phyloP scores from a whole-genome alignment of 1,140 invertebrate genomes.

The Anastrepha ludens region DNA sequence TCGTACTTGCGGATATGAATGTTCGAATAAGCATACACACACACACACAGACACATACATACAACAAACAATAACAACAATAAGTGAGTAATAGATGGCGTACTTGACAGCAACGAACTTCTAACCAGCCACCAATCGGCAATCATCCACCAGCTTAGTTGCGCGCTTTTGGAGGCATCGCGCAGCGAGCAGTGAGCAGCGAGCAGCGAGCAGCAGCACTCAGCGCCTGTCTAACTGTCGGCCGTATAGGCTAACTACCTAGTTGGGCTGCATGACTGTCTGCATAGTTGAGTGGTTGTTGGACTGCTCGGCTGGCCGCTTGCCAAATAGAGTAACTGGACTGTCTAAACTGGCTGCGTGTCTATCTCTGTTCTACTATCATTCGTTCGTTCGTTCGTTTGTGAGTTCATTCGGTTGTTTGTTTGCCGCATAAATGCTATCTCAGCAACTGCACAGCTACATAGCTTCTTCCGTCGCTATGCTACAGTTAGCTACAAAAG shows the following conservation, averaged over 20 bases:
- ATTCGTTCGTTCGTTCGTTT: neutral
- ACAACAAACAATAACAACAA: neutral
- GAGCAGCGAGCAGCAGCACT: neutral
- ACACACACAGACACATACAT: neutral
- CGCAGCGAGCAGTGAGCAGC: neutral
- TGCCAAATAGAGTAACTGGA: conserved; percentile 47
- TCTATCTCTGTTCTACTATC: conserved; percentile 31
- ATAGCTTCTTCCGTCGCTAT: neutral
- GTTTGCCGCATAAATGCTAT: neutral
- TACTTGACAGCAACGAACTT: conserved; percentile 39
- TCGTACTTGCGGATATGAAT: neutral
- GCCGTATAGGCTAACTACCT: neutral
- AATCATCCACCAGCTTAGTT: neutral
- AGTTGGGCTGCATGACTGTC: neutral
- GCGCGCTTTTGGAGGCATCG: neutral
- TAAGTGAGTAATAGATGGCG: conserved; percentile 18
- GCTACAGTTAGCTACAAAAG: neutral
- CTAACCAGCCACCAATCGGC: conserved; percentile 21
- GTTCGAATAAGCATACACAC: too few species aligned
- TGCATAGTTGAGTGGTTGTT: conserved; percentile 11
- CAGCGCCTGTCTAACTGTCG: conserved; percentile 34
- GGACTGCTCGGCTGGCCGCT: conserved; percentile 13
- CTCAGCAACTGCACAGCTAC: neutral
- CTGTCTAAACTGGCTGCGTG: conserved; percentile 44
- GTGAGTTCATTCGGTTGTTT: neutral